Evolutionary conservation across 2,113 vertebrate genomes (phyloP).

Genomic region (Copsychus sechellarum): DNA sequence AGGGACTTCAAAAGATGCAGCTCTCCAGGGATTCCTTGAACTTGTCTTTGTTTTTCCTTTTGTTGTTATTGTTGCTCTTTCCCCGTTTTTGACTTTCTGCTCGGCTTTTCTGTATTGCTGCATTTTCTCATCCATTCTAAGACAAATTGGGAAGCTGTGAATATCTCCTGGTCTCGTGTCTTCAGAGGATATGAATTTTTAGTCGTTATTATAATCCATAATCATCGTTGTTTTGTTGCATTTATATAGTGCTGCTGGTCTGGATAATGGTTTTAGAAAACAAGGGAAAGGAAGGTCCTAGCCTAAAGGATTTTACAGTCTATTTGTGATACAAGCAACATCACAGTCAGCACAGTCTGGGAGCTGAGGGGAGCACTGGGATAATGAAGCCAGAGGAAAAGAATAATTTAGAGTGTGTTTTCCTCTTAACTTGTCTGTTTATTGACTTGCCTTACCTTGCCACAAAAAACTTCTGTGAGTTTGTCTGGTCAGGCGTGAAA

Average conservation of each 20-base stretch:
- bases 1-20: slow-evolving; percentile 43
- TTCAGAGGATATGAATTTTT: slow-evolving; percentile 22
- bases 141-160: background rate
- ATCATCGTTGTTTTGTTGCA: slow-evolving; percentile 10
- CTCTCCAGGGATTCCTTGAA: slow-evolving; percentile 55
- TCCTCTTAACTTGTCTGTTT: background rate
- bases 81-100: background rate
- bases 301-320: background rate
- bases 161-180: background rate
- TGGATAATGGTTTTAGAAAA: background rate
- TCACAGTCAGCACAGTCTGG: background rate
- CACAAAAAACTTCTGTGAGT: background rate
- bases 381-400: slow-evolving; percentile 8
- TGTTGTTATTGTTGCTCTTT: slow-evolving; percentile 3
- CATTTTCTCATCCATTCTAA: background rate
- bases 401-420: background rate
- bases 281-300: background rate
- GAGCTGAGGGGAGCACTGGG: background rate
- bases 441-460: background rate
- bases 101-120: background rate
- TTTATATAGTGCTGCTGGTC: background rate
- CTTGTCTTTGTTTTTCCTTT: background rate
- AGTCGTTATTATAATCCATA: background rate
- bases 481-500: background rate
- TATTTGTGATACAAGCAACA: background rate